Base-by-base conservation (phyloP, 1,140 invertebrate species). In the Solenopsis fugax region DNA sequence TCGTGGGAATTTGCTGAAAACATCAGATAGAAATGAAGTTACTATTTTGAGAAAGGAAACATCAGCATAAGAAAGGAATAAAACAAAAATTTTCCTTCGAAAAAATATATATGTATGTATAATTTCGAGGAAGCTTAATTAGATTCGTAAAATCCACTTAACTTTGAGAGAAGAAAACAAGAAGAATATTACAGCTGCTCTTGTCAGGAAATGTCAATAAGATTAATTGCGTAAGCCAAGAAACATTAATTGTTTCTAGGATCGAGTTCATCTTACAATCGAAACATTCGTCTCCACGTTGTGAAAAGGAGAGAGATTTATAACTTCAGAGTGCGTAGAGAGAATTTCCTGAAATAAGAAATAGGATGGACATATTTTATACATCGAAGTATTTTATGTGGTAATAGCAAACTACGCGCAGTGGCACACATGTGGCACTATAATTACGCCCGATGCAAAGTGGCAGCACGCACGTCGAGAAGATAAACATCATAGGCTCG, bases 401-500 rank as follows among this genome's bases (percentile, higher is more conserved):
- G 41, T 41, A 21, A 82, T 37, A 60, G 24, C 50, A 71, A 60
- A 60, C n/a, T 50, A 18, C 37, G 34, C 18, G 64, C 64, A 21
- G 10, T 80, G 16, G 16, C 54, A 21, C 41, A 58, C 69, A 73
- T 60, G 54, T 50, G 52, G 41, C 18, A 62, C 58, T 34, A 29
- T 62, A 75, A 84, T 84, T 60, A 84, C 18, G 10, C 13, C 10
- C n/a, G 80, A 60, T 58, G 48, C 48, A 56, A 81, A 56, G 50
- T 71, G 34, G 5, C 62, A 9, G 29, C 64, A 69, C 18, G n/a
- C 41, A 54, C n/a, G 60, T 16, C 54, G 37, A 60, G 69, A 10
- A 60, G 54, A 75, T 75, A 84, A 84, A 73, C 54, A 75, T 58
- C 12, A 34, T 24, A 34, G 65, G 12, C 78, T 71, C 75, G 58